These are phyloP conservation scores for Apodemia duryi DNA, from an alignment of 2,888 invertebrate species.

Conservation along the genomic window DNA sequence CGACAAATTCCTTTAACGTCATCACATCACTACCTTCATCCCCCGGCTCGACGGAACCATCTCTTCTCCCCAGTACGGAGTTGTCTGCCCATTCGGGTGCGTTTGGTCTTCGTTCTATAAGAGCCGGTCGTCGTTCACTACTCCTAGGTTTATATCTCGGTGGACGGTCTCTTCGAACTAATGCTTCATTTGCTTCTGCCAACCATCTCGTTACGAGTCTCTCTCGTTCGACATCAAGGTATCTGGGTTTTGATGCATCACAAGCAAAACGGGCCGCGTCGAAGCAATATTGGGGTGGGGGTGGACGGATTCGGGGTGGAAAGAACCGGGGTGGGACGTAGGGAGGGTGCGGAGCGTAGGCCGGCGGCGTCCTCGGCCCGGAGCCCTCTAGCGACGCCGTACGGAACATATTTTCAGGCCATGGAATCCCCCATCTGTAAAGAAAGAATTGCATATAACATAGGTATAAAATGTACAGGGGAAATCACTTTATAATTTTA, in stretches of 20 bases:
- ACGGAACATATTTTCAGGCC: slow-evolving; percentile 72
- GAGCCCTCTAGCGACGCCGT: slow-evolving; percentile 77
- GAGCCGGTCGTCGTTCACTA: slow-evolving; percentile 72
- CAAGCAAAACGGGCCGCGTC: slow-evolving; percentile 75
- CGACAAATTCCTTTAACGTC: slow-evolving; percentile 79
- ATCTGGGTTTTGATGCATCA: slow-evolving; percentile 71
- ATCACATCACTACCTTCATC: slow-evolving; percentile 70
- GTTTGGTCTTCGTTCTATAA: slow-evolving; percentile 54
- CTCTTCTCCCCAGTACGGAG: slow-evolving; percentile 60
- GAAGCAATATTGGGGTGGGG: slow-evolving; percentile 75
- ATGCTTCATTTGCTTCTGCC: slow-evolving; percentile 72
- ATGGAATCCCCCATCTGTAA: slow-evolving; percentile 63
- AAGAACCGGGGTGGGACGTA: slow-evolving; percentile 70
- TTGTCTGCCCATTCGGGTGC: slow-evolving; percentile 71
- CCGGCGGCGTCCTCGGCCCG: slow-evolving; percentile 73
- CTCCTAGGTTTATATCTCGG: slow-evolving; percentile 69
- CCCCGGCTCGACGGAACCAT: slow-evolving; percentile 65
- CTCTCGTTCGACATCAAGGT: slow-evolving; percentile 71
- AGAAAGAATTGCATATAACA: not conserved
- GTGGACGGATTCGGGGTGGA: slow-evolving; percentile 66
- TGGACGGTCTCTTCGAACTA: slow-evolving; percentile 65
- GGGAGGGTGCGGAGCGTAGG: slow-evolving; percentile 69
- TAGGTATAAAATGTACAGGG: too few species aligned
- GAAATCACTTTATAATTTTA: too few species aligned
- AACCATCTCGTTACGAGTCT: slow-evolving; percentile 72